These are phyloP conservation scores for Tribolium madens DNA, from an alignment of 1,140 invertebrate genomes.

Conservation along the genomic window DNA sequence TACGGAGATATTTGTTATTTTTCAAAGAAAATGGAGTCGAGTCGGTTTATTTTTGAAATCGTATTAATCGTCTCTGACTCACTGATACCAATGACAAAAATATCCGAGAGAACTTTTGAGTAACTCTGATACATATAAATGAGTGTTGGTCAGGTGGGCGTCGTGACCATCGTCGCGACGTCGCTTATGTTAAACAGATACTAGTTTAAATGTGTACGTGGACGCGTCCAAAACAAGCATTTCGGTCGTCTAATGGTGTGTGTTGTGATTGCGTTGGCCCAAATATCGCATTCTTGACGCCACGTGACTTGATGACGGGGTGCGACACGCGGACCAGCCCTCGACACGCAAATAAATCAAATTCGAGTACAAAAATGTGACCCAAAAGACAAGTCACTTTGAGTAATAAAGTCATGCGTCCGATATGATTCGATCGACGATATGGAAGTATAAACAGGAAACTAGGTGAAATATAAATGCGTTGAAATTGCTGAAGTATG, in stretches of 20 bases:
- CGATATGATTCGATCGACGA: background rate
- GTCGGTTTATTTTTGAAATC: constrained; percentile 20
- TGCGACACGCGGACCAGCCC: background rate
- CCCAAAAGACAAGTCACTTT: background rate
- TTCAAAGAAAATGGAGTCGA: constrained; percentile 22
- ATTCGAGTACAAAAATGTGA: background rate
- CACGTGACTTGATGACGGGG: background rate
- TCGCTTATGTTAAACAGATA: constrained; percentile 50
- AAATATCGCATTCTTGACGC: background rate
- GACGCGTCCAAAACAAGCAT: constrained; percentile 52
- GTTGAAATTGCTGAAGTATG: constrained; percentile 37
- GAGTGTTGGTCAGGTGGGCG: constrained; percentile 51
- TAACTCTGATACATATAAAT: constrained; percentile 41
- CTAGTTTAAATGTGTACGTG: constrained; percentile 45
- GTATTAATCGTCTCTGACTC: constrained; percentile 28
- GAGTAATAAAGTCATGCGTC: too few species aligned
- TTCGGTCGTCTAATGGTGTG: constrained; percentile 25
- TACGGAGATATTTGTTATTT: constrained; percentile 4
- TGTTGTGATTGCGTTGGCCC: constrained; percentile 28
- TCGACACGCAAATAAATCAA: background rate
- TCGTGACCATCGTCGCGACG: constrained; percentile 52
- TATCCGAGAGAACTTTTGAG: constrained; percentile 38
- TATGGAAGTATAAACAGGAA: constrained; percentile 36
- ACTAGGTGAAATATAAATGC: background rate
- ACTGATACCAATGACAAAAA: constrained; percentile 42